phyloP scores from a whole-genome alignment of 2,888 invertebrate genomes.

The Drosophila bunnanda region DNA sequence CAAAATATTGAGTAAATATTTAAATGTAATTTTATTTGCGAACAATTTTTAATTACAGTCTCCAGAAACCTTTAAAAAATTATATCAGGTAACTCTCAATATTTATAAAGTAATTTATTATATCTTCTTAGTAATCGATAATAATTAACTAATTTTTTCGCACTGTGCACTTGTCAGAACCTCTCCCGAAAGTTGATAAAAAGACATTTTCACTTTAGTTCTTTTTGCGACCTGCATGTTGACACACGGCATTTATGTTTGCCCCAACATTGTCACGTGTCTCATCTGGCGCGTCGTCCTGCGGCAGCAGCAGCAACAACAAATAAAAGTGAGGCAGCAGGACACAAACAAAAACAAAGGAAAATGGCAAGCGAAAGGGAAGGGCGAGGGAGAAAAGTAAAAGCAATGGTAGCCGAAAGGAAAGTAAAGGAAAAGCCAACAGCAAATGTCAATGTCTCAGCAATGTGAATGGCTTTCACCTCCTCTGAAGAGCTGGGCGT shows the following conservation, averaged over 20 bases:
- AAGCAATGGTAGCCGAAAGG: neutral
- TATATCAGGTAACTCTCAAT: neutral
- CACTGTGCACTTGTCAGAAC: constrained; percentile 16
- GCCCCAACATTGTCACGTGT: constrained; percentile 65
- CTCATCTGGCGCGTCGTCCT: constrained; percentile 40
- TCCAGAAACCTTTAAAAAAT: neutral
- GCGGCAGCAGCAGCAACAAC: constrained; percentile 25
- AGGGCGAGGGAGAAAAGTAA: neutral
- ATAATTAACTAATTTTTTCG: neutral
- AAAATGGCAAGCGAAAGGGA: constrained; percentile 12
- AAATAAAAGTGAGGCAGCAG: constrained; percentile 37
- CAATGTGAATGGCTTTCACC: constrained; percentile 49
- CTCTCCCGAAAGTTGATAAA: constrained; percentile 47
- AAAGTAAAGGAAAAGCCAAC: constrained; percentile 14
- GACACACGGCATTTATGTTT: constrained; percentile 53
- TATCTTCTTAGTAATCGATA: neutral
- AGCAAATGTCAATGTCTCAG: constrained; percentile 67
- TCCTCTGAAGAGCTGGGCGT: constrained; percentile 54
- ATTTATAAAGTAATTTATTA: neutral
- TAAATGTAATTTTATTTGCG: too few species aligned
- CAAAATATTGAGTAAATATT: too few species aligned
- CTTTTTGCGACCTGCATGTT: constrained; percentile 45
- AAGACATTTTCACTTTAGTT: constrained; percentile 67
- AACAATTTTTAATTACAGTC: neutral
- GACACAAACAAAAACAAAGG: constrained; percentile 45